phyloP scores from a whole-genome alignment of 2,113 vertebrate species.

The Macrotus californicus region DNA sequence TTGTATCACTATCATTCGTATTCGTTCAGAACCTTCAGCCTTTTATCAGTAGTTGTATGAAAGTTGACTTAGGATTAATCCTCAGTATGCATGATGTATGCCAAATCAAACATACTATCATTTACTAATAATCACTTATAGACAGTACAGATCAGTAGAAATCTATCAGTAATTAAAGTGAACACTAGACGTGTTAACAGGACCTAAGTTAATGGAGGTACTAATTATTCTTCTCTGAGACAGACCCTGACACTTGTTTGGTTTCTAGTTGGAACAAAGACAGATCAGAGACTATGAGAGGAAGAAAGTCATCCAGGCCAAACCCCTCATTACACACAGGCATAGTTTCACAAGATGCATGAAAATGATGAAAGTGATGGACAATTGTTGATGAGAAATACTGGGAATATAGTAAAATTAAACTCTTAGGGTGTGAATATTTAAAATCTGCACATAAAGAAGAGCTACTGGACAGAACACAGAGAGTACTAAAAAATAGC shows the following conservation, averaged over 20 bases:
- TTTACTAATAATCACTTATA: background rate
- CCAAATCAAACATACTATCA: background rate
- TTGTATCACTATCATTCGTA: background rate
- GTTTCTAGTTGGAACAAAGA: slow-evolving; percentile 31
- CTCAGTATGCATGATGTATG: background rate
- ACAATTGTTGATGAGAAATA: background rate
- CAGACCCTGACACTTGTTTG: background rate
- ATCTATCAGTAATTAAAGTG: slow-evolving; percentile 19
- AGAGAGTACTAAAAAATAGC: background rate
- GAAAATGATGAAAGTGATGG: background rate
- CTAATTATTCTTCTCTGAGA: slow-evolving; percentile 44
- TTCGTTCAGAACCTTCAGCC: background rate
- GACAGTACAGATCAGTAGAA: background rate
- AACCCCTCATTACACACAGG: background rate
- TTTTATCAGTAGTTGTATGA: background rate
- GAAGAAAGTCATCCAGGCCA: background rate
- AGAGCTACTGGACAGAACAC: background rate
- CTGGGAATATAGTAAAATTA: background rate
- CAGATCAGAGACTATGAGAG: background rate
- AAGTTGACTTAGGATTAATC: background rate
- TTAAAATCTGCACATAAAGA: background rate
- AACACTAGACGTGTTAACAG: background rate
- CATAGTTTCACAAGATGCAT: background rate
- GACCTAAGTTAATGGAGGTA: background rate
- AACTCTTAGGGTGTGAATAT: background rate